These are phyloP conservation scores for Atethmia centrago DNA, from an alignment of 2,888 invertebrate species.

Conservation along the genomic window DNA sequence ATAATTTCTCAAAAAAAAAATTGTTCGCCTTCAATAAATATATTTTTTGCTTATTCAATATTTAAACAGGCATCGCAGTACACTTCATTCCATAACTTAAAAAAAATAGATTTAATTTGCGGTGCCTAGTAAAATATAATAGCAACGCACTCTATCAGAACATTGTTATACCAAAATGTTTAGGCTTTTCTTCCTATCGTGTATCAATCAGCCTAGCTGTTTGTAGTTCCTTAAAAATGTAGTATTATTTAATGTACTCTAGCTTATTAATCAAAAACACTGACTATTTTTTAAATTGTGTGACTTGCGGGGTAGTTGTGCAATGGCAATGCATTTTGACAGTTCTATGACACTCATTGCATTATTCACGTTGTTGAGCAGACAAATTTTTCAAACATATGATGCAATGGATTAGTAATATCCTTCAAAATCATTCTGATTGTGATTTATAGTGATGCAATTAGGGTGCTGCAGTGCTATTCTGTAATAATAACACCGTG, in stretches of 20 bases:
- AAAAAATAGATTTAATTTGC: slow-evolving; percentile 39
- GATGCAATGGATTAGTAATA: too few relatives aligned
- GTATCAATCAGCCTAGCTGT: slow-evolving; percentile 8
- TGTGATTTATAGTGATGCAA: too few relatives aligned
- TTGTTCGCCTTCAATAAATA: background rate
- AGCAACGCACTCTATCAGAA: slow-evolving; percentile 40
- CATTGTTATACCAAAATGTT: slow-evolving; percentile 8
- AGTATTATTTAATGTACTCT: slow-evolving; percentile 45
- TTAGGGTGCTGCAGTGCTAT: too few relatives aligned
- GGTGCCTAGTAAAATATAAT: slow-evolving; percentile 50
- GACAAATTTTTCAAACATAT: too few relatives aligned
- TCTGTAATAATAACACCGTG: too few relatives aligned
- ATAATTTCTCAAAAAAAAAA: background rate
- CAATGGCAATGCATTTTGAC: too few relatives aligned
- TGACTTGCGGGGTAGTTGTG: too few relatives aligned
- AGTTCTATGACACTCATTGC: too few relatives aligned
- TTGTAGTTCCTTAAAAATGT: slow-evolving; percentile 52
- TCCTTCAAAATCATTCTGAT: too few relatives aligned
- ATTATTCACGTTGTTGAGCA: too few relatives aligned
- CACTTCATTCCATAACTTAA: slow-evolving; percentile 52
- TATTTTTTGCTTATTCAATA: slow-evolving; percentile 1
- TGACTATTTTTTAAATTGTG: background rate
- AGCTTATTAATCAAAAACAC: slow-evolving; percentile 10
- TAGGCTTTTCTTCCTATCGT: slow-evolving; percentile 16
- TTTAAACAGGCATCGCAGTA: slow-evolving; percentile 39